Percentiles rank a stretch among this genome's conserved stretches.
Evolutionary conservation across 2,888 invertebrate species (phyloP).

Genomic region (Mimachlamys varia): DNA sequence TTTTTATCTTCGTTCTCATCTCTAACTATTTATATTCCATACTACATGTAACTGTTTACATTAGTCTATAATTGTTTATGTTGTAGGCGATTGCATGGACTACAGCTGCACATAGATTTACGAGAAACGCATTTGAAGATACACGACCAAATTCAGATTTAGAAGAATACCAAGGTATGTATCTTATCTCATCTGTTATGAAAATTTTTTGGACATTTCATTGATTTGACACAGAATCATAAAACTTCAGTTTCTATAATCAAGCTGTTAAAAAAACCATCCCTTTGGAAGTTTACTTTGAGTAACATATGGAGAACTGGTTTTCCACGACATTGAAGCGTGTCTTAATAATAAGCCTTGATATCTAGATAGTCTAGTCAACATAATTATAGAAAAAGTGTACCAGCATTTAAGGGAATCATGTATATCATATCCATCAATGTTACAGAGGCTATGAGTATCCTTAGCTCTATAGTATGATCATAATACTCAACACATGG

Average conservation of each 20-base stretch:
- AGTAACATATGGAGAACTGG: too few relatives aligned
- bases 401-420: neutral
- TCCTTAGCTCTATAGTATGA: neutral
- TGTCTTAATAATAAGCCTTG: neutral
- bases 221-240: too few relatives aligned
- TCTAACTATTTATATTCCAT: neutral
- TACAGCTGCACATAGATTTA: constrained; percentile 78
- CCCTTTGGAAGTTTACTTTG: too few relatives aligned
- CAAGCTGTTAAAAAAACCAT: too few relatives aligned
- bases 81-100: constrained; percentile 79
- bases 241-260: too few relatives aligned
- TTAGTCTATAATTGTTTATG: neutral
- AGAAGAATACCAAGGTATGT: neutral
- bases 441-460: neutral
- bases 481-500: neutral
- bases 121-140: constrained; percentile 69
- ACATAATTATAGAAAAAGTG: neutral
- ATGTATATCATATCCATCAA: neutral
- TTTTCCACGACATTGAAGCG: neutral
- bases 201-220: neutral
- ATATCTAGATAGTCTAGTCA: neutral
- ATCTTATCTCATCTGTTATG: neutral
- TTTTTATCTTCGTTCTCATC: neutral
- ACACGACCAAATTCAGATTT: constrained; percentile 1
- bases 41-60: neutral